A percentile compares a stretch with the other conserved stretches of the same genome.
phyloP scores from a whole-genome alignment of 2,797 vertebrate genomes.

The Meda fulgida region DNA sequence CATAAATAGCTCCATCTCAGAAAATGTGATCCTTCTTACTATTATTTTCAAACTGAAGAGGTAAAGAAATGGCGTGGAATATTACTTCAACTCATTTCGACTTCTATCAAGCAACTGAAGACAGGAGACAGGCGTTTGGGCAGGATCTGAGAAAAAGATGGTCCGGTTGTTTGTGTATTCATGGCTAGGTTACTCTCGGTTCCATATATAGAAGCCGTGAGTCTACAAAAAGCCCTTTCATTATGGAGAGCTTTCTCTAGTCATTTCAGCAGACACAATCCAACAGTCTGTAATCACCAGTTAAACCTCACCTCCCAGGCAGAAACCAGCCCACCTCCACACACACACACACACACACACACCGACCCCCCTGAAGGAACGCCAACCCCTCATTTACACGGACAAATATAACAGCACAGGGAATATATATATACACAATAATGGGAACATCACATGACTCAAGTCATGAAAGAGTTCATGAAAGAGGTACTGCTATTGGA shows the following conservation, averaged over 20 bases:
- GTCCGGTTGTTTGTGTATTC: constrained; percentile 44
- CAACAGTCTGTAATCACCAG: constrained; percentile 65
- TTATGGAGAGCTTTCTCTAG: constrained; percentile 65
- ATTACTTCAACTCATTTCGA: background rate
- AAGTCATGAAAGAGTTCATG: background rate
- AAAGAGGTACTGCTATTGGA: background rate
- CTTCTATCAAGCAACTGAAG: background rate
- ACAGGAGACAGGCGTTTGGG: background rate
- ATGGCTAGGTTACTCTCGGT: constrained; percentile 51
- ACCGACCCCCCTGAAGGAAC: constrained; percentile 45
- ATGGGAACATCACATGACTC: background rate
- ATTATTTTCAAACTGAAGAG: background rate
- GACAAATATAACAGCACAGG: constrained; percentile 27
- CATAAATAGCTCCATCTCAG: background rate
- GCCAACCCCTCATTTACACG: constrained; percentile 13
- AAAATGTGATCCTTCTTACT: background rate
- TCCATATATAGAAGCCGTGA: constrained; percentile 62
- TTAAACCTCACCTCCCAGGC: constrained; percentile 65
- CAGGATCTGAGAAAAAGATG: constrained; percentile 10
- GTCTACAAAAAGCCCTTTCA: constrained; percentile 62
- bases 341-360: constrained; percentile 1
- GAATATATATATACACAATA: constrained; percentile 8
- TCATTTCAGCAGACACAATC: constrained; percentile 64
- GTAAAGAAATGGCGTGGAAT: background rate
- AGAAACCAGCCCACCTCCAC: constrained; percentile 56